phyloP scores from a whole-genome alignment of 2,113 vertebrate species.

The Arenaria interpres region DNA sequence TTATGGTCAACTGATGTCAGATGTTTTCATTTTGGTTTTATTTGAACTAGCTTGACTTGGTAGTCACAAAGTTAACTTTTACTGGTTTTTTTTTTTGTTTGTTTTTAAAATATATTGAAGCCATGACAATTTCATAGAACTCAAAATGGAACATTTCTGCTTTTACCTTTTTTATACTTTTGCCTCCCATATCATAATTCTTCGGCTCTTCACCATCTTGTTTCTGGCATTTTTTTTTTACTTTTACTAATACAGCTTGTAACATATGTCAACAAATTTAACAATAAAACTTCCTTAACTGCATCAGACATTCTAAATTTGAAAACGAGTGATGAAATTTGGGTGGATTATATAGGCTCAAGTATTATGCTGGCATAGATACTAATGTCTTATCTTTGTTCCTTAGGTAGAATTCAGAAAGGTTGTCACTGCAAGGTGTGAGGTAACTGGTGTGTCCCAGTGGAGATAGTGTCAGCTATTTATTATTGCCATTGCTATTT shows the following conservation, averaged over 20 bases:
- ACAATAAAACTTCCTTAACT: not conserved
- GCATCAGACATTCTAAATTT: not conserved
- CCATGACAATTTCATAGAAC: not conserved
- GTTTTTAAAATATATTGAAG: not conserved
- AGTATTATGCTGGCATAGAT: not conserved
- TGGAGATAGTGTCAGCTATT: not conserved
- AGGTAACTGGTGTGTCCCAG: not conserved
- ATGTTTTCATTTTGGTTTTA: not conserved
- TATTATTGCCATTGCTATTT: not conserved
- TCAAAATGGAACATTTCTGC: not conserved
- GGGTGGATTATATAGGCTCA: not conserved
- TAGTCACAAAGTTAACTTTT: not conserved
- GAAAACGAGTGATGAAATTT: not conserved
- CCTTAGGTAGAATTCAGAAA: not conserved
- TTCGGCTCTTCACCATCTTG: not conserved
- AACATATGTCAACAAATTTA: not conserved
- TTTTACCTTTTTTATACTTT: not conserved
- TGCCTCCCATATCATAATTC: not conserved
- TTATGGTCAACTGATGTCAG: not conserved
- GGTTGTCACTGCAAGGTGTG: not conserved
- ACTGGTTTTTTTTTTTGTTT: not conserved
- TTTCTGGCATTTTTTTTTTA: not conserved
- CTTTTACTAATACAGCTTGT: not conserved
- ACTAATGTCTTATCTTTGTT: not conserved
- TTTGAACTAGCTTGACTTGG: not conserved